Evolutionary conservation across 2,113 vertebrate species (phyloP), one percentile per base, ranked within the genome.

Genomic region (Sylvicapra grimmia): DNA sequence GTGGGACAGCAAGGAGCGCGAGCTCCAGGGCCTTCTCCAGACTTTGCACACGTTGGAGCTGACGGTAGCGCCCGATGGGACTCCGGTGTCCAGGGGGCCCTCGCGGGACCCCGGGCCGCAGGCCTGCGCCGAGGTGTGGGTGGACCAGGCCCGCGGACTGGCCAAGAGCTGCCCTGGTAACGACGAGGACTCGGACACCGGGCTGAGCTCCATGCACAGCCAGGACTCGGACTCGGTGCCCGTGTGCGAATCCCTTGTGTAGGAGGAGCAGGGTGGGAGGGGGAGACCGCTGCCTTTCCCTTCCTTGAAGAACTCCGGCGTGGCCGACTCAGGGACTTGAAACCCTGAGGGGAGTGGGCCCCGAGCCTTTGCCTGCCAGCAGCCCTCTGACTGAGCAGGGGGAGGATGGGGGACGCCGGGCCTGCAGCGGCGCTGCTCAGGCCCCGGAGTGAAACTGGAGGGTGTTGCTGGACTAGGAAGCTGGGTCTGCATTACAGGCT

Each of bases 111-210:
- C 85, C 96, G 98, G 97, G 58, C 84, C 53, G 33, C 83, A 89
- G 47, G 56, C 94, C 51, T 93, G 93, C 75, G 90, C 97, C 2
- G 97, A 94, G 16, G 93, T 96, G 51, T 99, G 99, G 99, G 97
- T 99, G 86, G 99, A 99, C 96, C 99, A 99, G 98, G 99, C 99
- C 85, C 98, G 99, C 59, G 99, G 98, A 40, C 98, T 99, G 96
- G 96, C 97, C 49, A 99, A 99, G 98, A 98, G 97, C 83, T 98
- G 99, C 29, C 98, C 98, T 12, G 98, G 97, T 54, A 99, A 99
- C 86, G 99, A 99, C 90, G 99, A 99, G 92, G 99, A 99, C 97
- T 99, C 99, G 40, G 99, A 99, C 97, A 99, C 99, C 3, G 99
- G 99, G 19, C 98, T 99, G 96, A 99, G 99, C 95, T 99, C 99